Base-by-base conservation (phyloP, 2,113 vertebrate species). In the Platycercus adscitus region DNA sequence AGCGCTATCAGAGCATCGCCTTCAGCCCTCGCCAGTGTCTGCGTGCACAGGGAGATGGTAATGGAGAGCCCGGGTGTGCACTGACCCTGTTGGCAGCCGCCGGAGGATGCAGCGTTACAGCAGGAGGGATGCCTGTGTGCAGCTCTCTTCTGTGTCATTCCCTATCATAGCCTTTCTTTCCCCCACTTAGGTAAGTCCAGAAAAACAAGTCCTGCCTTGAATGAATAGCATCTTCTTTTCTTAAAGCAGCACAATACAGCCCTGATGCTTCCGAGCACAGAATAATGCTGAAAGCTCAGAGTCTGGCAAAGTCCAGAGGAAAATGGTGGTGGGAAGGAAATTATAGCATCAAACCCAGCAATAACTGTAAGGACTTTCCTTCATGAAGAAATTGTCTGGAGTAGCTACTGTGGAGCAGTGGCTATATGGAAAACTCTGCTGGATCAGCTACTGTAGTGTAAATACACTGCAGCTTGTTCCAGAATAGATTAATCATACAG, bases 151-250 rank as follows among this genome's bases (percentile, higher is more conserved):
- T 61, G 43, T 58, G 66, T 78, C 60, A 60, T 81, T 91, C 93
- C 92, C 78, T 89, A 50, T 52, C 80, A 49, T 49, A 63, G 18
- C 61, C 61, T 73, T 95, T 85, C 80, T 50, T 73, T 81, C 93
- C 60, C 43, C 60, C 39, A 49, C 52, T 89, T 87, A 65, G 76
- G 68, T 58, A 76, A 81, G 64, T 78, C 69, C 91, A 91, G 78
- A 87, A 93, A 81, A 97, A 95, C 83, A 84, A 96, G 80, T 58
- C 86, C 60, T 83, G 70, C 80, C 56, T 78, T 66, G 52, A 86
- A 53, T 14, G 7, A 26, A 17, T 7, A 10, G 33, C 47, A 53
- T 52, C 19, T 85, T 56, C 53, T 47, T 39, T 44, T 58, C 41
- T 35, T 49, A 12, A 88, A 69, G 44, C 21, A 58, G 37, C 44